Conservation (phyloP, 2,888 invertebrate species). For the Pardosa pseudoannulata region DNA sequence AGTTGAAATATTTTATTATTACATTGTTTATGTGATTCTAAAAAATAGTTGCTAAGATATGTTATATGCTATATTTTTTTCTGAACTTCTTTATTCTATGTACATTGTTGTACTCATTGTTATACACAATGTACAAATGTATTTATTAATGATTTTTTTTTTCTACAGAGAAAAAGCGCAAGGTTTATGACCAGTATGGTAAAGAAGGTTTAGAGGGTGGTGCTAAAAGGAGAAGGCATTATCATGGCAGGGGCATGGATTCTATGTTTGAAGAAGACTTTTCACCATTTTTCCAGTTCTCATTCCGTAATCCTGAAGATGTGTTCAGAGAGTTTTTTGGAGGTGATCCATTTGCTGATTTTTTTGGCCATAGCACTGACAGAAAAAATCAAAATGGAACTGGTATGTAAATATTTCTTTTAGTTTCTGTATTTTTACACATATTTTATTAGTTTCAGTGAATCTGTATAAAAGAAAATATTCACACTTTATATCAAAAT, state of each 20-base stretch:
- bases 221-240: constrained; percentile 78
- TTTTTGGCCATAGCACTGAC: constrained; percentile 26
- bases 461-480: no score
- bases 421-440: no score
- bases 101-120: no score
- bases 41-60: no score
- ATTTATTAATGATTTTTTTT: no score
- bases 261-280: constrained; percentile 77
- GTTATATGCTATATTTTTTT: no score
- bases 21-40: no score
- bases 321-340: constrained; percentile 99
- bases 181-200: constrained; percentile 95
- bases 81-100: no score
- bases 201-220: constrained; percentile 88
- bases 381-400: constrained; percentile 57
- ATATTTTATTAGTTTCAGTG: no score
- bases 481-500: no score
- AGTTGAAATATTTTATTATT: no score
- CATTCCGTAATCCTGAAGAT: constrained; percentile 98
- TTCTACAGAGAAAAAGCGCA: constrained; percentile 92
- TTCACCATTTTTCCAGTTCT: constrained; percentile 84
- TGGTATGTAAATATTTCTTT: constrained; percentile 22
- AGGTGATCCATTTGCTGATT: constrained; percentile 62
- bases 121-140: no score
- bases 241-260: constrained; percentile 80